These are phyloP conservation scores for Lasioglossum villosulum DNA, from an alignment of 2,888 invertebrate species.

Conservation along the genomic window DNA sequence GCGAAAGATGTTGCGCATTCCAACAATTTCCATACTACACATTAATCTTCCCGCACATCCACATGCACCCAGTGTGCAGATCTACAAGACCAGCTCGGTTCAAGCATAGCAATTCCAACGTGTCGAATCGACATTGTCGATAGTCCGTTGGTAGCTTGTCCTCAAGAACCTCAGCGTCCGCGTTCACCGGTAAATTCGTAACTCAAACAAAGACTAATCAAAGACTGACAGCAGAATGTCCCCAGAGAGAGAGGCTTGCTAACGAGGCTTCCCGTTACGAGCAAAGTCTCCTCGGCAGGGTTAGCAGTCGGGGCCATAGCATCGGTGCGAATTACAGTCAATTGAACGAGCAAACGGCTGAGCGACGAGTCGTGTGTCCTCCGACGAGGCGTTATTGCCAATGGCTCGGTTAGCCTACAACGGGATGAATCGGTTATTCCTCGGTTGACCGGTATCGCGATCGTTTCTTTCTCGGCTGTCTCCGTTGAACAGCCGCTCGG, in stretches of 20 bases:
- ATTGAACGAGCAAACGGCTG: constrained; percentile 9
- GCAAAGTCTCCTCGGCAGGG: neutral
- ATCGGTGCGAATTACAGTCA: neutral
- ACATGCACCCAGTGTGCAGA: neutral
- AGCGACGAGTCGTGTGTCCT: neutral
- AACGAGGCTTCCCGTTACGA: constrained; percentile 45
- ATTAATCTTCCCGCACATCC: no score
- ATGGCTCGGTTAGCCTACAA: constrained; percentile 8
- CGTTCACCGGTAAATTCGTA: neutral
- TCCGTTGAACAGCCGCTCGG: constrained; percentile 4
- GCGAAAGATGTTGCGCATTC: no score
- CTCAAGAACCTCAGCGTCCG: constrained; percentile 6
- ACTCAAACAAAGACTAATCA: constrained; percentile 15
- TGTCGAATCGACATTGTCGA: no score
- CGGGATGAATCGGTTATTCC: constrained; percentile 15
- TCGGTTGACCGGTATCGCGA: neutral
- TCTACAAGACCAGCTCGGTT: neutral
- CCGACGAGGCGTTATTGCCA: constrained; percentile 29
- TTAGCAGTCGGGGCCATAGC: neutral
- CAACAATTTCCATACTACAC: no score
- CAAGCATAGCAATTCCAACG: neutral
- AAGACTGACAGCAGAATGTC: neutral
- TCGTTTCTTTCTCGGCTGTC: neutral
- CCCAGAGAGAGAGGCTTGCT: neutral
- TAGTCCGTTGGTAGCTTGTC: neutral